Evolutionary conservation across 2,113 vertebrate genomes (phyloP).

Genomic region (Chunga burmeisteri): DNA sequence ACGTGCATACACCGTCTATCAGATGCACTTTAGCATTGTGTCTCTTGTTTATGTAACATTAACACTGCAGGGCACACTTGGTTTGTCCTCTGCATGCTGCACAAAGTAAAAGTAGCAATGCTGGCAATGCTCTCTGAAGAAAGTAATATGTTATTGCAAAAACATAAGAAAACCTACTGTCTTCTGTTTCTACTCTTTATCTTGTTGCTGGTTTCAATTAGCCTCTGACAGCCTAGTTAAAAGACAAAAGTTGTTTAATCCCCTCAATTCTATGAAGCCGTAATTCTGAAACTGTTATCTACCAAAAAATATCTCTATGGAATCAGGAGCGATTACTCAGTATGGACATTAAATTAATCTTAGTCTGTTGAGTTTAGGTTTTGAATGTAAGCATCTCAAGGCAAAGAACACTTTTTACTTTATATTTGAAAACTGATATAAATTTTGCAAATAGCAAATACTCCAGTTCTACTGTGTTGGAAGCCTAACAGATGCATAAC

Average conservation of each 20-base stretch:
- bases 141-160: constrained; percentile 14
- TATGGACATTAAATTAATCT: background rate
- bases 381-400: background rate
- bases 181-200: constrained; percentile 5
- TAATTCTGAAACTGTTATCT: background rate
- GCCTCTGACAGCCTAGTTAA: constrained; percentile 25
- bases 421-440: background rate
- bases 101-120: background rate
- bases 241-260: constrained; percentile 54
- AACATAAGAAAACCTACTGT: background rate
- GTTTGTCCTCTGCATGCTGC: background rate
- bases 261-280: constrained; percentile 6
- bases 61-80: background rate
- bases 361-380: background rate
- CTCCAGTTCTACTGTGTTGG: background rate
- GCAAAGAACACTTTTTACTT: background rate
- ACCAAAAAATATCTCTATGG: background rate
- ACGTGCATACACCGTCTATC: background rate
- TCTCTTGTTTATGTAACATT: background rate
- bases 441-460: background rate
- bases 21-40: background rate
- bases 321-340: background rate
- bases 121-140: background rate
- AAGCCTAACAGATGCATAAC: background rate
- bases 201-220: constrained; percentile 44